Percentiles rank a stretch among this genome's conserved stretches.
These are phyloP conservation scores for Brachionus manjavacas DNA, from an alignment of 1,140 invertebrate genomes.

Conservation along the genomic window DNA sequence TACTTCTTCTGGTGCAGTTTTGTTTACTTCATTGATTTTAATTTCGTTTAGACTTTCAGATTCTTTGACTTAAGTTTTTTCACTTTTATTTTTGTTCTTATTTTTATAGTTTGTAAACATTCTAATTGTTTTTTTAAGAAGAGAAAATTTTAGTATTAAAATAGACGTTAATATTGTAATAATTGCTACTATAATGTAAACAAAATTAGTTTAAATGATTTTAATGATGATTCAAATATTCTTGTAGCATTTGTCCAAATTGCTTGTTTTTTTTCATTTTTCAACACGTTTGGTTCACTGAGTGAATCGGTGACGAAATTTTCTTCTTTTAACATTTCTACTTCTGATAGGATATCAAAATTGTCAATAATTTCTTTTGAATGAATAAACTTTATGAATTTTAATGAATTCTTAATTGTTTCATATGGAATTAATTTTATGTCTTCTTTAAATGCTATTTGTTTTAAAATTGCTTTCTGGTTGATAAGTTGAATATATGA, in stretches of 20 bases:
- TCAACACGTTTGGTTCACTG: neutral
- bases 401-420: neutral
- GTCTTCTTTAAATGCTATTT: neutral
- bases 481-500: neutral
- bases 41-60: neutral
- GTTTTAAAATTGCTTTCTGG: neutral
- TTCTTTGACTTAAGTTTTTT: neutral
- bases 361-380: neutral
- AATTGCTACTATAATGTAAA: neutral
- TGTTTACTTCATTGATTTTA: neutral
- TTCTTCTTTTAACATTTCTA: neutral
- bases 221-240: neutral
- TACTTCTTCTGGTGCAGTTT: neutral
- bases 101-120: neutral
- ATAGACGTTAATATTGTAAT: neutral
- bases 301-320: neutral
- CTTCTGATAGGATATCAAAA: neutral
- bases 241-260: neutral
- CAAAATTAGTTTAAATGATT: neutral
- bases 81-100: neutral
- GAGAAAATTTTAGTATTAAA: neutral
- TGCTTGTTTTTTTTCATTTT: neutral
- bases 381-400: neutral
- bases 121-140: neutral
- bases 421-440: neutral